A percentile compares a stretch with the other conserved stretches of the same genome.
phyloP scores from a whole-genome alignment of 2,888 invertebrate species.

The Orthonevra nobilis region DNA sequence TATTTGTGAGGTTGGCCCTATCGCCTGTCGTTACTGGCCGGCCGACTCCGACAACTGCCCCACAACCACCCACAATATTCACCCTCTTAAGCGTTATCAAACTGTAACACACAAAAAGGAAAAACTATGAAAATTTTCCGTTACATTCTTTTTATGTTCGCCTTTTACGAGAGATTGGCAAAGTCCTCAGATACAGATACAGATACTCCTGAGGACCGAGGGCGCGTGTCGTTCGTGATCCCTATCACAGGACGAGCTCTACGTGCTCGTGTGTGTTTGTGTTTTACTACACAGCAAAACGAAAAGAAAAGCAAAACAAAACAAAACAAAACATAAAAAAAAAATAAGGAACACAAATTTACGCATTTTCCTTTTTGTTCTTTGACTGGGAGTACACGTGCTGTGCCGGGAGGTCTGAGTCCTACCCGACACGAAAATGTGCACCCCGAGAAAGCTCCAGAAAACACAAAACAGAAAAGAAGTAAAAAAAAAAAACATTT shows the following conservation, averaged over 20 bases:
- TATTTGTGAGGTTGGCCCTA: too few species aligned
- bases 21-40: too few species aligned
- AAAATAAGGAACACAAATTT: slow-evolving; percentile 12
- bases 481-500: background rate
- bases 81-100: slow-evolving; percentile 26
- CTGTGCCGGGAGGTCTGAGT: slow-evolving; percentile 8
- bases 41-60: too few species aligned
- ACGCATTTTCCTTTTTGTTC: slow-evolving; percentile 14
- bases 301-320: background rate
- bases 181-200: background rate
- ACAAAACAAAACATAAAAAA: slow-evolving; percentile 4
- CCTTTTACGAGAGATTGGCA: slow-evolving; percentile 18
- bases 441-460: slow-evolving; percentile 6
- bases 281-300: background rate
- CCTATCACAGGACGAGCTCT: background rate
- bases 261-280: background rate
- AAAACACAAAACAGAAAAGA: background rate
- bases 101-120: slow-evolving; percentile 8
- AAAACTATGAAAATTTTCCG: slow-evolving; percentile 18
- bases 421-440: background rate
- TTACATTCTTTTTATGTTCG: slow-evolving; percentile 1
- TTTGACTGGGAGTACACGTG: slow-evolving; percentile 36
- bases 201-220: background rate
- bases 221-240: slow-evolving; percentile 8
- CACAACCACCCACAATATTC: background rate